These are phyloP conservation scores for Allobates femoralis DNA, from an alignment of 2,797 vertebrate genomes.

Conservation along the genomic window DNA sequence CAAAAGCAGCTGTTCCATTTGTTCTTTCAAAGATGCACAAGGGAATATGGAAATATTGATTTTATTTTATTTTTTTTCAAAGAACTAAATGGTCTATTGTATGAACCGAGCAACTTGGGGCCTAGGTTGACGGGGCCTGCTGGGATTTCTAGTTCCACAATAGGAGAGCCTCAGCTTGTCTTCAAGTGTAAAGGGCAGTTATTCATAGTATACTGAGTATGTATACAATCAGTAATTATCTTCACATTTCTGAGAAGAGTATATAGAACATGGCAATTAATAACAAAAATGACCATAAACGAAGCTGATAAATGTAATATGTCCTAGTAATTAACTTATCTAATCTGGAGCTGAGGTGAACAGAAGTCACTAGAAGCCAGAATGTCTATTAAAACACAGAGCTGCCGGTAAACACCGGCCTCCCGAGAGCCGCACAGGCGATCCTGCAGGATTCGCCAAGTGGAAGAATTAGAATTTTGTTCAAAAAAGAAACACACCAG, in stretches of 20 bases:
- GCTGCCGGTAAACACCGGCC: neutral
- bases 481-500: too few relatives aligned
- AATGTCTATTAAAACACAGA: neutral
- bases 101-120: neutral
- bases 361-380: neutral
- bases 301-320: too few relatives aligned
- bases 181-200: neutral
- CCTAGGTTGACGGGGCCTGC: neutral
- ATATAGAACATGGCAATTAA: neutral
- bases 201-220: neutral
- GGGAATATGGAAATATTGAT: conserved; percentile 29
- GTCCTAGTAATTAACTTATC: neutral
- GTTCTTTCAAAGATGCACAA: conserved; percentile 13
- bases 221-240: neutral
- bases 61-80: neutral
- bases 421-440: neutral
- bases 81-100: conserved; percentile 20
- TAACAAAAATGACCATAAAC: neutral
- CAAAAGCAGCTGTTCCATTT: conserved; percentile 34
- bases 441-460: neutral
- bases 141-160: conserved; percentile 11
- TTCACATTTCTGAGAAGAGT: neutral
- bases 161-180: neutral
- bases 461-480: too few relatives aligned
- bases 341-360: neutral